A percentile compares a stretch with the other conserved stretches of the same genome.
Conservation (phyloP, 2,888 invertebrate species). For the Phyto melanocephala region DNA sequence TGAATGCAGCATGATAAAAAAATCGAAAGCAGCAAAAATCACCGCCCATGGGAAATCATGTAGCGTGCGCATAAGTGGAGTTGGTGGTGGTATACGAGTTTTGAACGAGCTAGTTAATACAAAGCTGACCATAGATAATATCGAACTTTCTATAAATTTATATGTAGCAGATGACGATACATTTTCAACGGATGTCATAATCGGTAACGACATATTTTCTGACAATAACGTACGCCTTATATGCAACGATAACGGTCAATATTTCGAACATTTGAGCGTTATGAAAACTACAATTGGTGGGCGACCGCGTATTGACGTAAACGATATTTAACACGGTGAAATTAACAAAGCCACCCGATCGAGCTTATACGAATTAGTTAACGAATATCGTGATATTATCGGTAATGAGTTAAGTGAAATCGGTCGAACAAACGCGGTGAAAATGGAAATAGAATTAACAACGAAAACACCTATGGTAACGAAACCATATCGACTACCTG, state of each 20-base stretch:
- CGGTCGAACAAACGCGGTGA: conserved; percentile 28
- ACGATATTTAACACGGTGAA: not conserved
- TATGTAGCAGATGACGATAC: conserved; percentile 51
- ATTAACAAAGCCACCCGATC: not conserved
- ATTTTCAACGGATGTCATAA: conserved; percentile 37
- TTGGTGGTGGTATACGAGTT: conserved; percentile 15
- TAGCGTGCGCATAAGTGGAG: conserved; percentile 5
- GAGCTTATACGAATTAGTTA: conserved; percentile 13
- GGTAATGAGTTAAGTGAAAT: too few species aligned
- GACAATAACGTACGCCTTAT: not conserved
- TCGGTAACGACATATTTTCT: conserved; percentile 49
- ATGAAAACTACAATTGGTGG: too few species aligned
- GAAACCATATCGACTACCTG: conserved; percentile 54
- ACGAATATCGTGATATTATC: too few species aligned
- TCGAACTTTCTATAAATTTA: not conserved
- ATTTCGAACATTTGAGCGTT: too few species aligned
- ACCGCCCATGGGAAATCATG: too few species aligned
- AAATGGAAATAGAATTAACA: too few species aligned
- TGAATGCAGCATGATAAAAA: too few species aligned
- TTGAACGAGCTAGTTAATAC: conserved; percentile 15
- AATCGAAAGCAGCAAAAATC: too few species aligned
- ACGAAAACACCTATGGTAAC: conserved; percentile 22
- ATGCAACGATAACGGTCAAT: not conserved
- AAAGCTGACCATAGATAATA: conserved; percentile 35
- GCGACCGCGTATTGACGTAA: too few species aligned